Conservation (phyloP, 2,113 vertebrate species). For the Pholis gunnellus region DNA sequence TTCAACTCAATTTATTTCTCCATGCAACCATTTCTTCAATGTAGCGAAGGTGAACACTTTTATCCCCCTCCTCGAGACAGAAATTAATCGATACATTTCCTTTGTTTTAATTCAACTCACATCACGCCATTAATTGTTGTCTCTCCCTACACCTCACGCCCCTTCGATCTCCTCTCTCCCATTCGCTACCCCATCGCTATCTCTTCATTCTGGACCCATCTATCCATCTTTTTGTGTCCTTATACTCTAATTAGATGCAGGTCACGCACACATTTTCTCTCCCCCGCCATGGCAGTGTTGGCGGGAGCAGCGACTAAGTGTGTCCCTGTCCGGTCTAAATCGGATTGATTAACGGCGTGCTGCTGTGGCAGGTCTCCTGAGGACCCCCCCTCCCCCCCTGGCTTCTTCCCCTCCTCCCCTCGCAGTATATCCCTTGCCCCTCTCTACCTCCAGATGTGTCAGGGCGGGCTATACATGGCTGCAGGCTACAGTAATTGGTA, state of each 20-base stretch:
- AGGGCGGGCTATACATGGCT: conserved; percentile 66
- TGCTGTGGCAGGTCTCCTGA: conserved; percentile 81
- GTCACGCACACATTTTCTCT: conserved; percentile 78
- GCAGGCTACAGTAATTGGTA: conserved; percentile 80
- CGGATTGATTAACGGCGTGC: conserved; percentile 84
- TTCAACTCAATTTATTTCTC: conserved; percentile 48
- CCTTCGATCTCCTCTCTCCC: conserved; percentile 72
- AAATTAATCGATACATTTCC: conserved; percentile 75
- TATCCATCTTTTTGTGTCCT: conserved; percentile 80
- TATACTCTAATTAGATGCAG: conserved; percentile 80
- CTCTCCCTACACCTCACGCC: conserved; percentile 59
- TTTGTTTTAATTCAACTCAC: conserved; percentile 81
- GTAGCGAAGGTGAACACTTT: conserved; percentile 53
- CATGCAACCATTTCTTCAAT: conserved; percentile 30
- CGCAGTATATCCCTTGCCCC: conserved; percentile 45
- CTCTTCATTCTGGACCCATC: conserved; percentile 78
- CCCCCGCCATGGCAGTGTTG: conserved; percentile 69
- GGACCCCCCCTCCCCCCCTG: conserved; percentile 43
- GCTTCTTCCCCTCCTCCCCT: conserved; percentile 23
- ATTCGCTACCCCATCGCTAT: conserved; percentile 55
- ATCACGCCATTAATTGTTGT: conserved; percentile 81
- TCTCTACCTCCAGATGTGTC: conserved; percentile 58
- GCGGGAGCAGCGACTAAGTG: conserved; percentile 76
- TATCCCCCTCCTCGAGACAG: conserved; percentile 45
- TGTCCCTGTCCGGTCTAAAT: conserved; percentile 85